A percentile compares a stretch with the other conserved stretches of the same genome.
These are phyloP conservation scores for Drosophila kikkawai DNA, from an alignment of 1,140 invertebrate species.

Conservation along the genomic window DNA sequence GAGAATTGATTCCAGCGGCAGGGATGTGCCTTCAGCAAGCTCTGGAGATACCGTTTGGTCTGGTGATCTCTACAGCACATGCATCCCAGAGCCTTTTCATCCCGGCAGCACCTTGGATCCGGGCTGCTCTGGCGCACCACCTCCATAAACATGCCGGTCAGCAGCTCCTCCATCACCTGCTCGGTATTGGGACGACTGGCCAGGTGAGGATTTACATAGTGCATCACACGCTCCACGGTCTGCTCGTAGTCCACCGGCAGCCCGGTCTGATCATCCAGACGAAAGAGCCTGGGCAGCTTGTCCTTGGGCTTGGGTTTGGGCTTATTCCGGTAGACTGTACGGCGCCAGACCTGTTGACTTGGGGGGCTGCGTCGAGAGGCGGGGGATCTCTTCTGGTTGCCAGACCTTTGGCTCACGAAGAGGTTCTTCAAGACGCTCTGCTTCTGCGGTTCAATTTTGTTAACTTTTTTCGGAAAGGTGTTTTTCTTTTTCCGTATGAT, in stretches of 20 bases:
- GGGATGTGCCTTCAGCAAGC: neutral
- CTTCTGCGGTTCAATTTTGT: slow-evolving; percentile 18
- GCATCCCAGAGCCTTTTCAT: neutral
- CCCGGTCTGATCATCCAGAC: slow-evolving; percentile 46
- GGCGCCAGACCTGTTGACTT: slow-evolving; percentile 35
- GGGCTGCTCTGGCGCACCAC: neutral
- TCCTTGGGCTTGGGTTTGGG: slow-evolving; percentile 33
- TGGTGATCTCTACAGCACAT: neutral
- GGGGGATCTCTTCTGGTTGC: neutral
- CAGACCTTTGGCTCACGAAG: neutral
- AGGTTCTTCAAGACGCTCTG: slow-evolving; percentile 10
- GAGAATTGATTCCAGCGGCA: neutral
- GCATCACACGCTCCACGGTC: slow-evolving; percentile 59
- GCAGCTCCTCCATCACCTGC: slow-evolving; percentile 20
- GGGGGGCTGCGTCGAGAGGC: neutral
- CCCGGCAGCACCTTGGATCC: too few species aligned
- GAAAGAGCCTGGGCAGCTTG: slow-evolving; percentile 48
- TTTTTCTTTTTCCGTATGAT: neutral
- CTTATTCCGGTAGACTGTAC: slow-evolving; percentile 34
- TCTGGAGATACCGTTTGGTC: neutral
- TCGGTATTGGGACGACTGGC: slow-evolving; percentile 5
- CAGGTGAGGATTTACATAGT: slow-evolving; percentile 60
- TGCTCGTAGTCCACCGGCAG: slow-evolving; percentile 65
- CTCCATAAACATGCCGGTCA: slow-evolving; percentile 24
- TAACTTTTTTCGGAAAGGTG: neutral